phyloP scores from a whole-genome alignment of 1,140 invertebrate genomes.

The Drosophila repleta region DNA sequence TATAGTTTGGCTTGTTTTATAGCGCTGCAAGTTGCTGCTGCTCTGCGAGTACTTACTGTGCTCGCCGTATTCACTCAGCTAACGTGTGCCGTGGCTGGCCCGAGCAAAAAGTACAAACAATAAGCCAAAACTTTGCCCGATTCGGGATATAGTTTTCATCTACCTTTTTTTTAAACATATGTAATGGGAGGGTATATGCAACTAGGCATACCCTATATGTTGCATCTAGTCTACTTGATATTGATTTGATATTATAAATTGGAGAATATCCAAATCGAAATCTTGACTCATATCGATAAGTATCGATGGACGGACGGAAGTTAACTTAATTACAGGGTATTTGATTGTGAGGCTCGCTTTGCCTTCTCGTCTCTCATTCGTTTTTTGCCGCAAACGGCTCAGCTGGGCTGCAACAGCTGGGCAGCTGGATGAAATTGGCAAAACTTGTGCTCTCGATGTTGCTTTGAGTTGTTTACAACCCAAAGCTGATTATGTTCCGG shows the following conservation, averaged over 20 bases:
- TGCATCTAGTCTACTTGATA: too few relatives aligned
- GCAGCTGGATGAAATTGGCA: conserved; percentile 7
- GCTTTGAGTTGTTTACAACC: conserved; percentile 38
- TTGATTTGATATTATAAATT: too few relatives aligned
- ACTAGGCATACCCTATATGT: not conserved
- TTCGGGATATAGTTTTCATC: not conserved
- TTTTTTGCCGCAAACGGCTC: not conserved
- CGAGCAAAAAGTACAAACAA: conserved; percentile 52
- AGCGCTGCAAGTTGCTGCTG: conserved; percentile 61
- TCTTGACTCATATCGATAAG: too few relatives aligned
- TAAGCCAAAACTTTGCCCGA: conserved; percentile 54
- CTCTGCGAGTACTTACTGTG: conserved; percentile 16
- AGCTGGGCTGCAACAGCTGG: conserved; percentile 13
- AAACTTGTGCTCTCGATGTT: conserved; percentile 25
- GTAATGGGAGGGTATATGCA: not conserved
- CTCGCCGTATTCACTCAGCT: conserved; percentile 1
- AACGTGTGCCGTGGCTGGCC: not conserved
- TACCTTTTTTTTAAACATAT: too few relatives aligned
- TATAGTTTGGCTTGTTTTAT: conserved; percentile 73
- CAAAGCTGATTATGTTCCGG: conserved; percentile 38
- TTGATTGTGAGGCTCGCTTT: not conserved
- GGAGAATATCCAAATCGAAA: too few relatives aligned
- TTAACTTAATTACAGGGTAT: not conserved
- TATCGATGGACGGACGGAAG: too few relatives aligned
- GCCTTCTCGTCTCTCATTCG: not conserved